Conservation (phyloP, 1,140 invertebrate genomes). For the Drosophila parabipectinata region DNA sequence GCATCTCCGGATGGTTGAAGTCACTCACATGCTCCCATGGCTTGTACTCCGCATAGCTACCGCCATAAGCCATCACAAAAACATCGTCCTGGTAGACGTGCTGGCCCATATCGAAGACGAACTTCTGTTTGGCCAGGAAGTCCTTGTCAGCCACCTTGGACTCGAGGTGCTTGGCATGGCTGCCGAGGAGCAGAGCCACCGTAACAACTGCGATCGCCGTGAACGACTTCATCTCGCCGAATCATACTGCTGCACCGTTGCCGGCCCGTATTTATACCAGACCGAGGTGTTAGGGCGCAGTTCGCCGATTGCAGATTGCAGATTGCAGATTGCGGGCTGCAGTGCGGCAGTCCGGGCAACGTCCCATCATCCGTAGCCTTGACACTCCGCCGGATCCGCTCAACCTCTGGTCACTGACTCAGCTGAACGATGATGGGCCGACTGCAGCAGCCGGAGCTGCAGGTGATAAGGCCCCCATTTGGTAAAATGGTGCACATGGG, state of each 20-base stretch:
- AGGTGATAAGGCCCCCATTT: slow-evolving; percentile 27
- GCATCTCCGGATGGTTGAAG: slow-evolving; percentile 84
- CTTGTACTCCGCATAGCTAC: slow-evolving; percentile 59
- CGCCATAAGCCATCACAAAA: slow-evolving; percentile 82
- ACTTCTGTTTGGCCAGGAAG: slow-evolving; percentile 86
- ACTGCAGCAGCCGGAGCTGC: slow-evolving; percentile 25
- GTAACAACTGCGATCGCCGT: slow-evolving; percentile 68
- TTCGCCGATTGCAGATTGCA: slow-evolving; percentile 11
- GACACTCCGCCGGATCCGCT: slow-evolving; percentile 63
- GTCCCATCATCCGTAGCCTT: slow-evolving; percentile 54
- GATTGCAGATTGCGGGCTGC: background rate
- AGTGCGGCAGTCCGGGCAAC: slow-evolving; percentile 23
- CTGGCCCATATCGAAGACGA: slow-evolving; percentile 85
- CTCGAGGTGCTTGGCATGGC: slow-evolving; percentile 83
- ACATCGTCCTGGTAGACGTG: slow-evolving; percentile 86
- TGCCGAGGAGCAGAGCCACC: slow-evolving; percentile 71
- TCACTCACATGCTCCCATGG: slow-evolving; percentile 84
- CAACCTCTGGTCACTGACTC: slow-evolving; percentile 27
- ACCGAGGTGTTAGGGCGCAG: background rate
- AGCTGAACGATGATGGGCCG: slow-evolving; percentile 5
- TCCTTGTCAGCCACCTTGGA: slow-evolving; percentile 85
- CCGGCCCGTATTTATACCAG: slow-evolving; percentile 60
- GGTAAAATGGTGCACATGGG: slow-evolving; percentile 4
- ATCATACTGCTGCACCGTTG: slow-evolving; percentile 52
- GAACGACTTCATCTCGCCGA: slow-evolving; percentile 81